phyloP scores from a whole-genome alignment of 2,888 invertebrate genomes.

The Leptopterna dolabrata region DNA sequence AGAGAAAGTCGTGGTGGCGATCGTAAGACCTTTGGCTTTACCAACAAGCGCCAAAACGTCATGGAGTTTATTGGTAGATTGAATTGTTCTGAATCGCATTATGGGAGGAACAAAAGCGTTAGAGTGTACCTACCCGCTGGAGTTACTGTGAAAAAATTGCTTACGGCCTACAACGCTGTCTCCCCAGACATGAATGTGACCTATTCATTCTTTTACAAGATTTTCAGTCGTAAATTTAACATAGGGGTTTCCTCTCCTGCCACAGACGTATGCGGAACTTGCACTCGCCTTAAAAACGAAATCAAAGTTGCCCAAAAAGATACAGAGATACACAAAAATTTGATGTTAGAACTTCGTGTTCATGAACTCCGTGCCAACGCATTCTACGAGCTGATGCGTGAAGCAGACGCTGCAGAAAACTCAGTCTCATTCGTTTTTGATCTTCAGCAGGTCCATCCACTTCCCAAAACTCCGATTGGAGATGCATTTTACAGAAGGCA shows the following conservation, averaged over 20 bases:
- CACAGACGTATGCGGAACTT: not conserved
- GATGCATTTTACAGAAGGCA: conserved; percentile 40
- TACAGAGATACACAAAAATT: no score
- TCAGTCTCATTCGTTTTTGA: conserved; percentile 38
- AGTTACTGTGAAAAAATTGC: not conserved
- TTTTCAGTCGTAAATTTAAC: not conserved
- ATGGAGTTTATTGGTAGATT: not conserved
- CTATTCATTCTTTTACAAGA: not conserved
- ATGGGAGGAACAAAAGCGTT: not conserved
- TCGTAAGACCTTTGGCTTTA: no score
- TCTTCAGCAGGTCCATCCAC: conserved; percentile 45
- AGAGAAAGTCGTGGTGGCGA: no score
- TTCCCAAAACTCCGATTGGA: conserved; percentile 47
- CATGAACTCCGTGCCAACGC: no score
- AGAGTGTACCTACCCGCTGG: not conserved
- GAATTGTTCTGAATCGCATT: not conserved
- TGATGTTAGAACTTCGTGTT: no score
- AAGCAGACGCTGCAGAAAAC: not conserved
- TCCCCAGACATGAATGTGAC: not conserved
- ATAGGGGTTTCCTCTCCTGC: not conserved
- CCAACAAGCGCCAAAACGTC: no score
- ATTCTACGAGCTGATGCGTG: conserved; percentile 57
- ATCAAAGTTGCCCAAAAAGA: not conserved
- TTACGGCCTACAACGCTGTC: not conserved
- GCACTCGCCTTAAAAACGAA: not conserved